Base-by-base conservation (phyloP, 2,113 vertebrate species). In the Lepisosteus oculatus region DNA sequence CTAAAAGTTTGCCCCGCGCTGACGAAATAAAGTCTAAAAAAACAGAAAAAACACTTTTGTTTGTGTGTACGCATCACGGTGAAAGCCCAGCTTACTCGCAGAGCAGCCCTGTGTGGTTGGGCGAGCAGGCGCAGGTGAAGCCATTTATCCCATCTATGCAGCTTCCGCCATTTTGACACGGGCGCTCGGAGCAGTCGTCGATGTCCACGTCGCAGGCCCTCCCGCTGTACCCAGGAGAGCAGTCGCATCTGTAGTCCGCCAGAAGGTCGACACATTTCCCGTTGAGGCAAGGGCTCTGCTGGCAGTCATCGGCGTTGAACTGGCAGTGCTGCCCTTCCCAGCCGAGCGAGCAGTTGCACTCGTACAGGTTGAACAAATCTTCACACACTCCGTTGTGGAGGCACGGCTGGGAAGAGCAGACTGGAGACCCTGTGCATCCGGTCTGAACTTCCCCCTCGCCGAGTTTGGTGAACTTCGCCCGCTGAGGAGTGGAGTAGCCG, bases 281-380 rank as follows among this genome's bases (percentile, higher is more conserved):
- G 0, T 93, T 85, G 7, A 87, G 70, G 0, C 97, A 99, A 0
- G 94, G 95, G 43, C 15, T 74, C 0, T 92, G 85, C 51, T 80
- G 79, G 57, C 97, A 99, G 11, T 97, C 94, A 0, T 98, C 88
- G 0, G 87, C 73, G 44, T 91, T 83, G 0, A 47, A 5, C 79
- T 96, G 87, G 11, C 97, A 99, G 44, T 81, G 81, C 3, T 2
- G 71, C 0, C 97, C 97, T 2, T 81, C 91, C 96, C 96, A 97
- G 57, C 94, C 95, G 0, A 85, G 64, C 0, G 67, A 5, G 73
- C 97, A 99, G 79, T 81, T 74, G 44, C 97, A 98, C 81, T 82
- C 72, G 74, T 94, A 94, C 72, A 88, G 71, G 12, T 97, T 82
- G 73, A 98, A 98, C 56, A 95, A 88, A 77, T 98, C 97, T 43